Conservation (phyloP, 37 sponge, comb jelly and placozoan species). For the Petrosia ficiformis region DNA sequence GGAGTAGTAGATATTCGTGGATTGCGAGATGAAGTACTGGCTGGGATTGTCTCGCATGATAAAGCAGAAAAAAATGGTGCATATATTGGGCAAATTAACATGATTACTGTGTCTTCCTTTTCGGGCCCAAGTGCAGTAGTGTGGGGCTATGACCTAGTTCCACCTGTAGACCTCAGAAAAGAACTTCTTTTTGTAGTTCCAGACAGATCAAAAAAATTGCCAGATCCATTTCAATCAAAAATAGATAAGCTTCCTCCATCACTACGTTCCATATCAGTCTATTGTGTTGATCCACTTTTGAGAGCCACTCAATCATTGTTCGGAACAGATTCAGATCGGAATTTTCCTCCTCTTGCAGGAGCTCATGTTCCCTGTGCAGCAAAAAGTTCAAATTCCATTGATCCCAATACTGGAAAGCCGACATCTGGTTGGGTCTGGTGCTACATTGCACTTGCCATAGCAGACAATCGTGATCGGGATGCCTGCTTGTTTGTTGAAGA, state of each 20-base stretch:
- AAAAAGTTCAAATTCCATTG: background rate
- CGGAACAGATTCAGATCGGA: constrained; percentile 4
- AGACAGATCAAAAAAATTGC: too few relatives aligned
- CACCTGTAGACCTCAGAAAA: too few relatives aligned
- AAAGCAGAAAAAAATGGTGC: too few relatives aligned
- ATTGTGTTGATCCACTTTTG: constrained; percentile 15
- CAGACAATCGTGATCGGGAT: constrained; percentile 6
- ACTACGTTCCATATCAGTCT: too few relatives aligned
- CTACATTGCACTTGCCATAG: constrained; percentile 13
- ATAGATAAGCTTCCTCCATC: too few relatives aligned
- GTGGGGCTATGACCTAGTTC: too few relatives aligned
- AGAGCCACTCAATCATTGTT: constrained; percentile 14
- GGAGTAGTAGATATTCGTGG: background rate
- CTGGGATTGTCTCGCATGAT: background rate
- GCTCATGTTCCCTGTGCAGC: constrained; percentile 22
- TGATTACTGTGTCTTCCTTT: too few relatives aligned
- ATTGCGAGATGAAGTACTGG: background rate
- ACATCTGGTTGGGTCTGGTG: constrained; percentile 21
- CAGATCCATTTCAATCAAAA: too few relatives aligned
- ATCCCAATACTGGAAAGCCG: background rate
- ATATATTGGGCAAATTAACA: too few relatives aligned
- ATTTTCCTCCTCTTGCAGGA: constrained; percentile 20
- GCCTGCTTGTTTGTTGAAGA: constrained; percentile 29
- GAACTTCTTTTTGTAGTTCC: too few relatives aligned
- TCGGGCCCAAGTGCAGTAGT: too few relatives aligned